phyloP scores from a whole-genome alignment of 2,113 vertebrate genomes.

The cattle (Bos taurus) region DNA sequence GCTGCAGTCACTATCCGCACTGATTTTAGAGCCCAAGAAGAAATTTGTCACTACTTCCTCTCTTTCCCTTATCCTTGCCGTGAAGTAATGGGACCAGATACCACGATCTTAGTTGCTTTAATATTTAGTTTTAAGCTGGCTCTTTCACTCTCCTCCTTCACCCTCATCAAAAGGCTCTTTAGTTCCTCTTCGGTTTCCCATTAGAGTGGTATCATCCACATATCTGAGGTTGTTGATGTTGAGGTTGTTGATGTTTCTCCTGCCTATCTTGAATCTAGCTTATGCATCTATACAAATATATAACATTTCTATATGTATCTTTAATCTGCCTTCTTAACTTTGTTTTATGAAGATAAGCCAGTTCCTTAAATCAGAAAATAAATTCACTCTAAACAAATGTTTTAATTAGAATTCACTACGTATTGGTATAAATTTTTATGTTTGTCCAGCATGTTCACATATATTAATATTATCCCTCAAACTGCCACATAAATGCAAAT shows the following conservation, averaged over 20 bases:
- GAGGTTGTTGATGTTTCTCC: neutral
- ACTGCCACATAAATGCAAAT: neutral
- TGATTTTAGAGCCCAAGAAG: neutral
- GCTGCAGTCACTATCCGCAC: neutral
- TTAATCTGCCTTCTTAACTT: neutral
- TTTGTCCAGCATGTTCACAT: neutral
- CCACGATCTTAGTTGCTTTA: neutral
- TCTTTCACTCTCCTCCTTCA: neutral
- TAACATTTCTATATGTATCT: neutral
- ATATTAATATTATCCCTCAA: neutral
- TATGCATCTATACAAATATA: neutral
- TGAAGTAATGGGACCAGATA: neutral
- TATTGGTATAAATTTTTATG: neutral
- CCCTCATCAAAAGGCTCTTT: neutral
- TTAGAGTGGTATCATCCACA: neutral
- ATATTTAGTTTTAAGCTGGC: neutral
- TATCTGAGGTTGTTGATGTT: neutral
- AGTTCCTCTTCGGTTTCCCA: neutral
- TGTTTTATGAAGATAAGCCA: neutral
- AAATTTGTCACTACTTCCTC: neutral
- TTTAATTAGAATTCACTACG: slow-evolving; percentile 24
- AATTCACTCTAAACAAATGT: neutral
- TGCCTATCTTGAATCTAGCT: neutral
- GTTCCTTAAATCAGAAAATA: slow-evolving; percentile 35
- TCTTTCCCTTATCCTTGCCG: neutral